These are phyloP conservation scores for Zaprionus taronus DNA, from an alignment of 1,140 invertebrate genomes.

Conservation along the genomic window DNA sequence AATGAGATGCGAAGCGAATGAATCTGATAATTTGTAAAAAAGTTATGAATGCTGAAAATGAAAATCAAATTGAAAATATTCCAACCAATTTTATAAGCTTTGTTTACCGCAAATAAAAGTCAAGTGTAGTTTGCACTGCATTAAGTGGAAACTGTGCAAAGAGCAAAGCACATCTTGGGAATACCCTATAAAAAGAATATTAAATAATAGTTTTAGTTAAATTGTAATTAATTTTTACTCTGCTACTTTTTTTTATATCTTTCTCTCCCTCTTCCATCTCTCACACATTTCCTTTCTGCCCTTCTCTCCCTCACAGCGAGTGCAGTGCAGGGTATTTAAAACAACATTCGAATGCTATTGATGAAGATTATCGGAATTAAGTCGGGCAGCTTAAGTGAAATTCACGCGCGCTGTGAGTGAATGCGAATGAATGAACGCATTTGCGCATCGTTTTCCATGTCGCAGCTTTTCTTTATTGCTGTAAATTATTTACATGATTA, in stretches of 20 bases:
- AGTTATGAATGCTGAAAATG: not conserved
- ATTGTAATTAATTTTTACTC: not conserved
- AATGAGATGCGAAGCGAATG: not conserved
- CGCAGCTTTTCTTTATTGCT: constrained; percentile 11
- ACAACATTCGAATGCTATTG: not conserved
- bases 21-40: constrained; percentile 1
- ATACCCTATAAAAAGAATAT: not conserved
- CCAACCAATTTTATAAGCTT: not conserved
- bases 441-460: constrained; percentile 1
- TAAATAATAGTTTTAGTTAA: not conserved
- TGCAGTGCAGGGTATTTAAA: not conserved
- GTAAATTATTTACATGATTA: constrained; percentile 6
- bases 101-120: constrained; percentile 1
- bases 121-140: constrained; percentile 5
- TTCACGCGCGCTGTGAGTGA: not conserved
- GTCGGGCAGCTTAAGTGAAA: constrained; percentile 4
- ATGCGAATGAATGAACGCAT: not conserved
- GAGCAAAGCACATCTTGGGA: not conserved
- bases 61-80: constrained; percentile 3
- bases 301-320: not conserved
- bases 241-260: not conserved
- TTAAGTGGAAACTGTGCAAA: not conserved
- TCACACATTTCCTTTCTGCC: no score
- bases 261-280: not conserved
- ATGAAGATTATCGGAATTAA: constrained; percentile 3